phyloP scores from a whole-genome alignment of 1,140 invertebrate species.

The Dolichoris vasculosae region DNA sequence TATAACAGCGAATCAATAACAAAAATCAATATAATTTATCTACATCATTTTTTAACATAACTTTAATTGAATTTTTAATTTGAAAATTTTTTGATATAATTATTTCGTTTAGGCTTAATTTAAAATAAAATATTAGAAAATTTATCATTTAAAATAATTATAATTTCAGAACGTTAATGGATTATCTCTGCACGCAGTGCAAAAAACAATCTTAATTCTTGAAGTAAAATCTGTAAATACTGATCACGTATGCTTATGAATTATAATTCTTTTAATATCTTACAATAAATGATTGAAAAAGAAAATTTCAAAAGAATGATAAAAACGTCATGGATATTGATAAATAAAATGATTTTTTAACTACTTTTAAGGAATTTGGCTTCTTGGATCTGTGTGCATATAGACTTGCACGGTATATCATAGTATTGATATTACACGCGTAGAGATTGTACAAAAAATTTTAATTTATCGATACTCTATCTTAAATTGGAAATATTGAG shows the following conservation, averaged over 20 bases:
- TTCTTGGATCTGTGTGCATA: not conserved
- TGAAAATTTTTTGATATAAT: not conserved
- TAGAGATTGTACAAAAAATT: constrained; percentile 26
- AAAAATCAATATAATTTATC: constrained; percentile 23
- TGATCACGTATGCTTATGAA: constrained; percentile 39
- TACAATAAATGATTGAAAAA: constrained; percentile 28
- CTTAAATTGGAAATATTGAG: constrained; percentile 44
- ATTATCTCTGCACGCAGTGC: not conserved
- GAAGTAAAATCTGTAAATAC: constrained; percentile 35
- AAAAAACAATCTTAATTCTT: constrained; percentile 21
- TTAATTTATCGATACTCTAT: constrained; percentile 46
- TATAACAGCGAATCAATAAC: not conserved
- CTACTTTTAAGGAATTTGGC: constrained; percentile 32
- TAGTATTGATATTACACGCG: constrained; percentile 11
- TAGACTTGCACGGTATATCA: not conserved
- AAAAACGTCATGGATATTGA: constrained; percentile 44
- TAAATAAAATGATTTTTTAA: constrained; percentile 5
- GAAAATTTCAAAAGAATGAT: constrained; percentile 16
- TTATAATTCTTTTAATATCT: constrained; percentile 34
- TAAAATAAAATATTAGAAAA: constrained; percentile 11
- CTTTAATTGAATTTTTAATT: not conserved
- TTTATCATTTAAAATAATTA: not conserved
- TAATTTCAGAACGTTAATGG: not conserved
- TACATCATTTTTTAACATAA: not conserved
- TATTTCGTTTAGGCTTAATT: not conserved